Evolutionary conservation across 2,888 invertebrate species (phyloP).

Genomic region (Lasioglossum morio): DNA sequence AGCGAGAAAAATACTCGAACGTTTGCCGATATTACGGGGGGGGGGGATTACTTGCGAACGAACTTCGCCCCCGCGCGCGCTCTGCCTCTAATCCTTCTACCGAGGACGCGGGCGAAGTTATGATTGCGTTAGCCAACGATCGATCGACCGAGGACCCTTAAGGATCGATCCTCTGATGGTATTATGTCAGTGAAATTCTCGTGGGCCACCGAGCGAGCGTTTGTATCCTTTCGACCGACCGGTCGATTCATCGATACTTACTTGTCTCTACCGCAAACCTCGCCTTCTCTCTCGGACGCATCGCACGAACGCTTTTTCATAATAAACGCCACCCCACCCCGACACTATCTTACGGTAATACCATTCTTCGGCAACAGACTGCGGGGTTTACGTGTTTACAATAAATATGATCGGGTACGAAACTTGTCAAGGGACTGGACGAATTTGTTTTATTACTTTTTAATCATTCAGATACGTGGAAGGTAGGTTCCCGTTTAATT

Average conservation of each 20-base stretch:
- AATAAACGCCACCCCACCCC: not conserved
- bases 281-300: not conserved
- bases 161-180: slow-evolving; percentile 4
- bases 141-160: slow-evolving; percentile 45
- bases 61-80: slow-evolving; percentile 16
- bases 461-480: too few relatives aligned
- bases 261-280: not conserved
- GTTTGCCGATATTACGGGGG: slow-evolving; percentile 61
- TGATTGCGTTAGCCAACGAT: slow-evolving; percentile 45
- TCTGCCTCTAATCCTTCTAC: slow-evolving; percentile 54
- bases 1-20: slow-evolving; percentile 55
- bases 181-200: not conserved
- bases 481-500: too few relatives aligned
- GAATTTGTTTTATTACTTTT: too few relatives aligned
- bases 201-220: not conserved
- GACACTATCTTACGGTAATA: too few relatives aligned
- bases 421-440: too few relatives aligned
- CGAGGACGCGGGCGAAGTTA: slow-evolving; percentile 55
- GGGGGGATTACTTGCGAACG: slow-evolving; percentile 59
- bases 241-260: not conserved
- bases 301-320: not conserved
- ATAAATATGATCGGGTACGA: too few relatives aligned
- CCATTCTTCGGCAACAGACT: too few relatives aligned
- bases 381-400: too few relatives aligned
- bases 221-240: not conserved